Evolutionary conservation across 92 coral and sea anemone genomes (phyloP), one percentile per base, ranked within the genome.

Genomic region (Pocillopora grandis): DNA sequence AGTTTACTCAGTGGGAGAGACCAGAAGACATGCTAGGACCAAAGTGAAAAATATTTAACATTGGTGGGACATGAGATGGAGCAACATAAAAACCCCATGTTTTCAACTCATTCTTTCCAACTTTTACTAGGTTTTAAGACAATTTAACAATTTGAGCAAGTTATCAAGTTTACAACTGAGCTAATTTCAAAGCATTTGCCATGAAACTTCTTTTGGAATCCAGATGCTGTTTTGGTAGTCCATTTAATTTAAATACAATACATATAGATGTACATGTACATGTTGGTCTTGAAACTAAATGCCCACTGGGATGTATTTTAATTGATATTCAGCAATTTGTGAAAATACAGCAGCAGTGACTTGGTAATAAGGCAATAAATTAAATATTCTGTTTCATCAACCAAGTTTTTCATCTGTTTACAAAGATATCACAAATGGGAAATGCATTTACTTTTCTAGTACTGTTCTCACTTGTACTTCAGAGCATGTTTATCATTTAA

Each of bases 21-120:
- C 99, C 99, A 9, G 98, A 96, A 79, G 99, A 96, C 67, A 96
- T 96, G 99, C 72, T 96, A 17, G 99, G 99, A 33, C 99, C 99
- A 35, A 96, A 96, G 88, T 96, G 64, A 89, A 52, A 12, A 12
- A 9, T 10, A n/a, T 57, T 56, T 17, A 52, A 42, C 60, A 63
- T 59, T n/a, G 27, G 3, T 16, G n/a, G 7, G 12, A 17, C 27
- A 1, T 42, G 55, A 14, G n/a, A 42, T 42, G 20, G 14, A 49
- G 18, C 16, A 20, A 8, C 3, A n/a, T n/a, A n/a, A n/a, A 59
- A 90, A 91, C 36, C 84, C 94, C 49, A 95, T 95, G 14, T 76
- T 94, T 76, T 92, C 94, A 36, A 96, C 98, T 23, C 27, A 23
- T 23, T 23, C 27, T 23, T 23, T 23, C 27, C 27, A 23, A 23